A percentile compares a stretch with the other conserved stretches of the same genome.
Conservation (phyloP, 1,140 invertebrate genomes). For the Thalassaphorura encarpata region DNA sequence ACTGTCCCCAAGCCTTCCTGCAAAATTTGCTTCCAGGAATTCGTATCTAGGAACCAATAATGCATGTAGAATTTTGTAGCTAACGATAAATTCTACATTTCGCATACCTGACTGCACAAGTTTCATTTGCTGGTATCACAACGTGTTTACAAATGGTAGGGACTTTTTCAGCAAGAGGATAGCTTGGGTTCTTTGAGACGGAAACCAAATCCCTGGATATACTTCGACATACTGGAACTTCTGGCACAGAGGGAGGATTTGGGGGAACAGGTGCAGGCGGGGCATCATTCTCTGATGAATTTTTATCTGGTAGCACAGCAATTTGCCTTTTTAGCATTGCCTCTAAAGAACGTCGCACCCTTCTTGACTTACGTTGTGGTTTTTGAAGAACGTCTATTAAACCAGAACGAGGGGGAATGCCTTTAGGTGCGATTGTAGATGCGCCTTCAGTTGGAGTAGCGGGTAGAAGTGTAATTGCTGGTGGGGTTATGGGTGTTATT, state of each 20-base stretch:
- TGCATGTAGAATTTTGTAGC: not conserved
- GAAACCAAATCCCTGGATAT: not conserved
- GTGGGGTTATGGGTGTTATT: not conserved
- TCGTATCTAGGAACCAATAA: slow-evolving; percentile 26
- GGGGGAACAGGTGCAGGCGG: not conserved
- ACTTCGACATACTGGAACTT: not conserved
- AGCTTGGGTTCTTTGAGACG: slow-evolving; percentile 18
- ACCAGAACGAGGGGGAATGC: no score
- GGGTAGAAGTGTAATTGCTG: not conserved
- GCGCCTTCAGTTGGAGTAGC: no score
- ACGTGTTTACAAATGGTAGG: slow-evolving; percentile 15
- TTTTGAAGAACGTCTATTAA: not conserved
- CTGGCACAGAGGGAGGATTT: not conserved
- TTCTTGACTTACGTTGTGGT: no score
- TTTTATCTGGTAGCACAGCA: no score
- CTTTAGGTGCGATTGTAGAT: no score
- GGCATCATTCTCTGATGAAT: no score
- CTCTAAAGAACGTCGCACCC: no score
- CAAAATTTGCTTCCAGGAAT: slow-evolving; percentile 35
- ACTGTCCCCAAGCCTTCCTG: slow-evolving; percentile 34
- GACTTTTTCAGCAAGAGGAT: slow-evolving; percentile 11
- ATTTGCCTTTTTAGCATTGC: no score
- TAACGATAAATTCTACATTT: not conserved
- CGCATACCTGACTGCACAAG: slow-evolving; percentile 20
- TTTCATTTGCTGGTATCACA: slow-evolving; percentile 8